phyloP scores from a whole-genome alignment of 1,140 invertebrate species.

The Centruroides vittatus region DNA sequence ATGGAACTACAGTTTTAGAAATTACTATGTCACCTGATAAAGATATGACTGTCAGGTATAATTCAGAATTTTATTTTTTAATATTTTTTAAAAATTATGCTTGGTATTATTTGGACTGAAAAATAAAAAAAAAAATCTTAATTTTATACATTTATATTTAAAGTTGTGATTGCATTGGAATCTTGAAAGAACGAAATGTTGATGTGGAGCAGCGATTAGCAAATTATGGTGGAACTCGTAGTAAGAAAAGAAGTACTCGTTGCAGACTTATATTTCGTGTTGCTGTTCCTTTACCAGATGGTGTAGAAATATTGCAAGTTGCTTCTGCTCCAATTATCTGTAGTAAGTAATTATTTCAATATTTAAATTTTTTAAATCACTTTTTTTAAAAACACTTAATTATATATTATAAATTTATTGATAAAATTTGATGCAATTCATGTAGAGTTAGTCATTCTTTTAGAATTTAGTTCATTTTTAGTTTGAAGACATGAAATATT shows the following conservation, averaged over 20 bases:
- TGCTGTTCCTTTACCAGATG: slow-evolving; percentile 49
- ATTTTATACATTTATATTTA: slow-evolving; percentile 4
- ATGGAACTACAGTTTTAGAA: slow-evolving; percentile 87
- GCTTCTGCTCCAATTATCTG: slow-evolving; percentile 88
- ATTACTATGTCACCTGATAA: slow-evolving; percentile 73
- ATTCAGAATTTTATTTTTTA: slow-evolving; percentile 3
- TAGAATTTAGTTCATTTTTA: no score
- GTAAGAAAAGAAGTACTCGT: slow-evolving; percentile 85
- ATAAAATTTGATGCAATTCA: no score
- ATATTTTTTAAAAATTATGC: slow-evolving; percentile 1
- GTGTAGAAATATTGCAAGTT: slow-evolving; percentile 69
- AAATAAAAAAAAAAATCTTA: not conserved
- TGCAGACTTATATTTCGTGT: slow-evolving; percentile 91
- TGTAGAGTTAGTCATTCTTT: no score
- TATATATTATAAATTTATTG: no score
- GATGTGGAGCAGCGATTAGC: slow-evolving; percentile 85
- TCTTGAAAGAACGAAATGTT: slow-evolving; percentile 77
- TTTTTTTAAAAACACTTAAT: not conserved
- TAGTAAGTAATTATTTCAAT: slow-evolving; percentile 50
- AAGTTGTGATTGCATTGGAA: slow-evolving; percentile 46
- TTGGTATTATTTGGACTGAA: no score
- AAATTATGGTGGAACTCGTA: slow-evolving; percentile 28
- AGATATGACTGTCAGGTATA: slow-evolving; percentile 70
- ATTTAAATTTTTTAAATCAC: not conserved
- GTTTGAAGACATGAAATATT: no score